Base-by-base conservation (phyloP, 1,140 invertebrate species). In the Dreissena rostriformis region DNA sequence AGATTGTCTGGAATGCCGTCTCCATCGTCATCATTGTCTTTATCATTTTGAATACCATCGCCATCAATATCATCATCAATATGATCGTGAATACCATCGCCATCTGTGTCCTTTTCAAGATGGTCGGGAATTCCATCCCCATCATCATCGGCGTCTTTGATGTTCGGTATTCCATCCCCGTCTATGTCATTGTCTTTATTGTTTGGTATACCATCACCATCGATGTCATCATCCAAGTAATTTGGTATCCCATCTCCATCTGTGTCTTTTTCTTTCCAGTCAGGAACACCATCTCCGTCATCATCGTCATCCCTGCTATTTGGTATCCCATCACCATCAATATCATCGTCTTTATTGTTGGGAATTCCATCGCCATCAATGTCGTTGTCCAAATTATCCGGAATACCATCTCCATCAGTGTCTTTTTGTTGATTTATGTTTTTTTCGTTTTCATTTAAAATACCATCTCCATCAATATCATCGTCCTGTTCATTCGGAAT, bases 1-100 rank as follows among this genome's bases (percentile, higher is more conserved):
- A 65, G 28, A 57, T 90, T 49, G 74, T 93, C 90, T n/a, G 90
- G 89, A 76, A 92, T 90, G 52, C 91, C 92, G 75, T 93, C 91
- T 83, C 90, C 89, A 78, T 88, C 84, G 55, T 83, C 82, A 81
- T 87, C 83, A 81, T 92, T 90, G n/a, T 86, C 85, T 92, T 89
- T 15, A 66, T 91, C 28, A 86, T 92, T 88, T 15, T 90, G 89
- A 66, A 91, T 90, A 28, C 89, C 91, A 87, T 90, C 89, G 29
- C 87, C 88, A 80, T 91, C 90, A 26, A 76, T 79, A 65, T 91
- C 88, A 68, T 89, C 85, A 57, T 90, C 90, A 22, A 82, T n/a
- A 63, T 90, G 57, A 85, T 91, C 87, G 5, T 86, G 88, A 15
- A 91, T 90, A 26, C 91, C 91, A 86, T 92, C 90, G 29, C 86